A percentile compares a stretch with the other conserved stretches of the same genome.
Conservation (phyloP, 2,113 vertebrate genomes). For the Crotalus helleri region DNA sequence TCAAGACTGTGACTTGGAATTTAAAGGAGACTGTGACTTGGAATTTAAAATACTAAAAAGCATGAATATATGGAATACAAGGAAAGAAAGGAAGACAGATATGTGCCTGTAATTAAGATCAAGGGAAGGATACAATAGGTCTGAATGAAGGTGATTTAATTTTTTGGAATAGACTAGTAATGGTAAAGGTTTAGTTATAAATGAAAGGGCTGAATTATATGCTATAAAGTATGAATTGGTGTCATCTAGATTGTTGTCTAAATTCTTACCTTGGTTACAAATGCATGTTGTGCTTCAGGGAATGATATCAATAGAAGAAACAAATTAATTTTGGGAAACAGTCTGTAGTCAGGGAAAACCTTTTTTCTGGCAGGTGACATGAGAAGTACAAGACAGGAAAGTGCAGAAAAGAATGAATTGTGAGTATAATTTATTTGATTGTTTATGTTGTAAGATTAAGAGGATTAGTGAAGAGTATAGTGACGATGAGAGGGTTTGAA, state of each 20-base stretch:
- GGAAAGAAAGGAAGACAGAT: neutral
- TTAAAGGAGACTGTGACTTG: neutral
- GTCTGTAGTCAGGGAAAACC: neutral
- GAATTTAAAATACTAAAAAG: neutral
- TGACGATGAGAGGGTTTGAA: neutral
- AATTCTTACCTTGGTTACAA: neutral
- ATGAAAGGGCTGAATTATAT: neutral
- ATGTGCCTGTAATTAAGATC: neutral
- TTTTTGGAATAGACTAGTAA: neutral
- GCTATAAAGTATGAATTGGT: neutral
- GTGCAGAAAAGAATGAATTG: neutral
- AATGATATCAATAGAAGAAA: neutral
- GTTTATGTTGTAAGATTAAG: neutral
- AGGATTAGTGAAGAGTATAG: neutral
- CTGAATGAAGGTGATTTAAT: neutral
- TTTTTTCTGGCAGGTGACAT: neutral
- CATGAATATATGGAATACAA: neutral
- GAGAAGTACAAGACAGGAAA: neutral
- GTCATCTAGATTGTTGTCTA: neutral
- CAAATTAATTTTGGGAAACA: neutral
- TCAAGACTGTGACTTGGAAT: neutral
- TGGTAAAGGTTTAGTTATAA: neutral
- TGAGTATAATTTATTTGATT: neutral
- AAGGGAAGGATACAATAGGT: neutral
- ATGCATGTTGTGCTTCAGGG: neutral